Evolutionary conservation across 2,113 vertebrate genomes (phyloP), one percentile per base, ranked within the genome.

Genomic region (Pantherophis guttatus): DNA sequence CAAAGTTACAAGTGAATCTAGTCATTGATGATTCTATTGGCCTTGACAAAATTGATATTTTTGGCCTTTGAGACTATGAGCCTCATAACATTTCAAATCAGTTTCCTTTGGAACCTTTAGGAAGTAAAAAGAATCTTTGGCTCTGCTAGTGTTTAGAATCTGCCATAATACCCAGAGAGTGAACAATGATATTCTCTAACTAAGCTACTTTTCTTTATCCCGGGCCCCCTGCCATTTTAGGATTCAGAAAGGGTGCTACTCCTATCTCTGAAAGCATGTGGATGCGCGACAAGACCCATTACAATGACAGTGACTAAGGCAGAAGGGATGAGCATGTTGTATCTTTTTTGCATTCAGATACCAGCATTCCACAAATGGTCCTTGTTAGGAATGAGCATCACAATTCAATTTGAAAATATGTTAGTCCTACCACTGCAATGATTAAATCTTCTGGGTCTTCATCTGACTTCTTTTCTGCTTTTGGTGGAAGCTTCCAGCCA

Each of bases 331-430:
- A 39, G 17, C 33, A 44, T 19, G 92, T 93, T 70, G 17, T 70
- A 70, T 86, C 29, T 75, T 94, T 15, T 90, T 86, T 90, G 2
- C 1, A 21, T 95, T 94, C 92, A 95, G 95, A 91, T 81, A 93
- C 87, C 95, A 94, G 93, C 91, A 94, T 94, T 94, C 95, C 91
- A 6, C 89, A 65, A 52, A 95, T 95, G 90, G 50, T 92, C 93
- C 53, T 93, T 96, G 87, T 90, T 96, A 94, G 94, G 93, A 97
- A 94, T 95, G 94, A 97, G 95, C 95, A 95, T 97, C 97, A 97
- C 96, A 97, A 97, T 94, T 95, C 96, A 95, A 96, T 94, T 97
- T 95, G 94, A 97, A 97, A 96, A 95, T 92, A 87, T 92, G 86
- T 97, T 97, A 97, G 1, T 50, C 29, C 1, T 91, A 95, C 39